Evolutionary conservation across 2,888 invertebrate genomes (phyloP), one percentile per base, ranked within the genome.

Genomic region (Tipula unca): DNA sequence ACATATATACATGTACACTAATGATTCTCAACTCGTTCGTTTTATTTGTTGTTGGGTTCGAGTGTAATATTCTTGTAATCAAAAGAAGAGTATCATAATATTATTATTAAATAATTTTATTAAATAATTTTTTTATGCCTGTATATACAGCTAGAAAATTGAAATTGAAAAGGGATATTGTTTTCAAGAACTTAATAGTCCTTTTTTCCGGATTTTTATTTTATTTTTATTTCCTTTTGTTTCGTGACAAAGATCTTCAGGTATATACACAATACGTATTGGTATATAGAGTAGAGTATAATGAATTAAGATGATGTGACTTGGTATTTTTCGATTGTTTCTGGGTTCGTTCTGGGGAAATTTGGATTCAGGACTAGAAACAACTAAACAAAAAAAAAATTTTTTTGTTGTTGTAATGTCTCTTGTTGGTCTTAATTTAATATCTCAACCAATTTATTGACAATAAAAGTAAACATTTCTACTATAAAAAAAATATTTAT

Each of bases 121-220:
- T 69, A 69, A 69, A 25, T 25, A 4, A 10, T 17, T 48, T 48
- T 69, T 69, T 25, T 69, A 4, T 69, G 25, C 8, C 10, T 48
- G 5, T 39, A 4, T 48, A n/a, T 39, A 54, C 48, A 54, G 48
- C 17, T 54, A 6, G 25, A 25, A 69, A 69, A 69, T 69, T 69
- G 69, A 69, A 69, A 69, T 69, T 69, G 69, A 69, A 69, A 69
- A 69, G 69, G 69, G 69, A 69, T 69, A 69, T 69, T 69, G 25
- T 69, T 69, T 25, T 69, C 25, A 69, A 69, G 69, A 20, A 69
- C 69, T 69, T 69, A 69, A 69, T 69, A 25, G 69, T 69, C 69
- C 69, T 25, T 69, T 48, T 42, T 69, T 69, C 69, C 69, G 69
- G 69, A 25, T 25, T 69, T 25, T 54, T 1, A 6, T 42, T 42